Conservation (phyloP, 2,113 vertebrate species). For the Salvelinus sp. region DNA sequence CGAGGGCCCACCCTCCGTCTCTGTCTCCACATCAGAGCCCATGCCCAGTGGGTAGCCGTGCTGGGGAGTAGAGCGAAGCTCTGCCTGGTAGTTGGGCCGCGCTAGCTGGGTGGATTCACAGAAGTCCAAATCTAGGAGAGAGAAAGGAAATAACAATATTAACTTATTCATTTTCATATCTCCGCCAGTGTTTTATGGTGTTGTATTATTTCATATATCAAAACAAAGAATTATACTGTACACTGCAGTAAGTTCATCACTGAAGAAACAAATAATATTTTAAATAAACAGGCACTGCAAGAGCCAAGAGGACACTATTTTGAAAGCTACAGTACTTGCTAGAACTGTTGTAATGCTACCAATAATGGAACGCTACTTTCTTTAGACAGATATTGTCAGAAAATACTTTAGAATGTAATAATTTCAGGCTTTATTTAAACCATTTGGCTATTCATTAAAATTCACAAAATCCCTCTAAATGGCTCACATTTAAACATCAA, state of each 20-base stretch:
- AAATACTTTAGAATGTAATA: background rate
- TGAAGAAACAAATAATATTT: background rate
- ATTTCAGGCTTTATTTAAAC: too few relatives aligned
- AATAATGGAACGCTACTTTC: too few relatives aligned
- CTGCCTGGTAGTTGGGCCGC: constrained; percentile 79
- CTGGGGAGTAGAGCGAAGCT: constrained; percentile 72
- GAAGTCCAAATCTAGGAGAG: constrained; percentile 79
- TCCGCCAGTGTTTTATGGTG: background rate
- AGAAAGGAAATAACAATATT: background rate
- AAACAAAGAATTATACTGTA: background rate
- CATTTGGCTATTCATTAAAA: too few relatives aligned
- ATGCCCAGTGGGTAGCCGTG: constrained; percentile 79
- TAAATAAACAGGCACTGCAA: background rate
- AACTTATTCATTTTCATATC: background rate
- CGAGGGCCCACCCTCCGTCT: constrained; percentile 81
- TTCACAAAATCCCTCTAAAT: background rate
- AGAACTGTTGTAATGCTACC: too few relatives aligned
- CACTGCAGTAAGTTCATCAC: background rate
- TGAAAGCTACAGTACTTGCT: too few relatives aligned
- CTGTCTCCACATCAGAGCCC: constrained; percentile 81
- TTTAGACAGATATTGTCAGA: too few relatives aligned
- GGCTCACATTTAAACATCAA: constrained; percentile 6
- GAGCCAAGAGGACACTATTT: background rate
- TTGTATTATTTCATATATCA: background rate
- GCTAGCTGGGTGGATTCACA: constrained; percentile 76